phyloP scores from a whole-genome alignment of 2,797 vertebrate genomes.

The Natrix natrix region DNA sequence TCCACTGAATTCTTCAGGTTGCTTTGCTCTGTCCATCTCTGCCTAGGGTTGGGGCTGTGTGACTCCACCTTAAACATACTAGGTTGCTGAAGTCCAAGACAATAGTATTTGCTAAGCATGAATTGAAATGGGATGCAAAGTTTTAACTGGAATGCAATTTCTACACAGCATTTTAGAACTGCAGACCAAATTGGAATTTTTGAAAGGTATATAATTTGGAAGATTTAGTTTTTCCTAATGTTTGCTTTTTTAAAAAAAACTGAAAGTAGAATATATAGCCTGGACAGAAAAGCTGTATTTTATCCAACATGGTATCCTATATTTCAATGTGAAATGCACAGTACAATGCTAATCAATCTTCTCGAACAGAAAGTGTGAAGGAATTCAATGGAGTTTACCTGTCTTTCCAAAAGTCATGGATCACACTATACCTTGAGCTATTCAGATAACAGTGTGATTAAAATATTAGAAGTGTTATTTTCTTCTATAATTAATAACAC shows the following conservation, averaged over 20 bases:
- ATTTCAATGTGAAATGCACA: background rate
- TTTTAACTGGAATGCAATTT: background rate
- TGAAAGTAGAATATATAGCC: background rate
- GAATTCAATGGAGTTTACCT: background rate
- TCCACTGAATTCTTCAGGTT: background rate
- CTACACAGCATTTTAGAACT: too few relatives aligned
- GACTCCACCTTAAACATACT: background rate
- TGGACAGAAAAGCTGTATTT: background rate
- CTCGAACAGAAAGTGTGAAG: background rate
- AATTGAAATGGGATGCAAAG: background rate
- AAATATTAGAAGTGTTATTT: background rate
- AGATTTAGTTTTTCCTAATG: background rate
- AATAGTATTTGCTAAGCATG: background rate
- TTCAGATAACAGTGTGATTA: background rate
- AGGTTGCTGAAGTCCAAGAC: background rate
- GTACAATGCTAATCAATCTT: background rate
- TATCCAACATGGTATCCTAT: background rate
- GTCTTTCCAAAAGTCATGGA: background rate
- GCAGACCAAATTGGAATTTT: background rate
- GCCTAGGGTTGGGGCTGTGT: background rate
- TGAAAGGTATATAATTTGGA: background rate
- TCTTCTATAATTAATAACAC: background rate
- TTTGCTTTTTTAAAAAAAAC: background rate
- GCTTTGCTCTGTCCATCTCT: background rate
- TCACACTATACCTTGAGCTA: background rate